These are phyloP conservation scores for Sitta carolinensis DNA, from an alignment of 2,797 vertebrate genomes.

Conservation along the genomic window DNA sequence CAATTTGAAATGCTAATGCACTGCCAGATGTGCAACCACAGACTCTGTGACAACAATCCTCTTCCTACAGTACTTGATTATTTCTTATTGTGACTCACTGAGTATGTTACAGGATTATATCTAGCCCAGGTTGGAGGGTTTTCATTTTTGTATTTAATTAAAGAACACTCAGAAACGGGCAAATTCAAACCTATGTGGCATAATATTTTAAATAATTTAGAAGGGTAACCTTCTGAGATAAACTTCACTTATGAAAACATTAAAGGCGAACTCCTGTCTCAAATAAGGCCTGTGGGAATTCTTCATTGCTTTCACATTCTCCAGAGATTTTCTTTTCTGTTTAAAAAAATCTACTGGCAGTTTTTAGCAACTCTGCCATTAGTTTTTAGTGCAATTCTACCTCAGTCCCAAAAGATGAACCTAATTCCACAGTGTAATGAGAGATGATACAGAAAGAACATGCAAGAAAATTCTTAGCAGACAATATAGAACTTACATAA, in stretches of 20 bases:
- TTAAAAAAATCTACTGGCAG: background rate
- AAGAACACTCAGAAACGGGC: background rate
- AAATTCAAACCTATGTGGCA: background rate
- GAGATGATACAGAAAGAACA: background rate
- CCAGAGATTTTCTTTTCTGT: background rate
- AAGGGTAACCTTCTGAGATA: background rate
- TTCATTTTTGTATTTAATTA: background rate
- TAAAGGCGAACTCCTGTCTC: background rate
- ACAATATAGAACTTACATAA: background rate
- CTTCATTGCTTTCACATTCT: background rate
- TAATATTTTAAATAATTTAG: background rate
- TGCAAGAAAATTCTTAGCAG: background rate
- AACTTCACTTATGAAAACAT: background rate
- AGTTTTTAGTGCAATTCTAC: background rate
- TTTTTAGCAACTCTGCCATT: background rate
- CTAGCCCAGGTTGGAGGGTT: background rate
- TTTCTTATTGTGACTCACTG: background rate
- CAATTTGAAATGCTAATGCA: constrained; percentile 26
- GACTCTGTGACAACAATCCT: background rate
- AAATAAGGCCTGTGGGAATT: background rate
- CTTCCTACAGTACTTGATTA: background rate
- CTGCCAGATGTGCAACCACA: background rate
- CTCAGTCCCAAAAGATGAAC: background rate
- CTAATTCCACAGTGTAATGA: background rate
- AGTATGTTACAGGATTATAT: background rate